phyloP scores from a whole-genome alignment of 2,888 invertebrate species.

The Sminthurides aquaticus region DNA sequence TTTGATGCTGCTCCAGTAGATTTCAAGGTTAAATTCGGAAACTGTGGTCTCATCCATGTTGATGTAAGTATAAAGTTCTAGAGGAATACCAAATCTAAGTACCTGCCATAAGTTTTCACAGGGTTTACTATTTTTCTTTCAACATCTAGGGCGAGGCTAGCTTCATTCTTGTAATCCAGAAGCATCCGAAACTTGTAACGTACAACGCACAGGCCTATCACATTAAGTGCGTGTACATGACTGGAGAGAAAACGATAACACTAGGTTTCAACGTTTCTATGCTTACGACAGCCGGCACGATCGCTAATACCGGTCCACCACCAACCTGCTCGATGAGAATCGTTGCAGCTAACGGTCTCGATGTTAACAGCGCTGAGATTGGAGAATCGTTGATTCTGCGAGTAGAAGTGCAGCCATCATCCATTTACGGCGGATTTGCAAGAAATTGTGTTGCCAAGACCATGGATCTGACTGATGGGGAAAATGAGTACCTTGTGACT shows the following conservation, averaged over 20 bases:
- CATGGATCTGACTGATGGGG: slow-evolving; percentile 69
- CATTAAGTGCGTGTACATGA: slow-evolving; percentile 90
- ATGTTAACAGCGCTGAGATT: slow-evolving; percentile 84
- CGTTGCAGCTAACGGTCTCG: slow-evolving; percentile 74
- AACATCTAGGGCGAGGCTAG: slow-evolving; percentile 69
- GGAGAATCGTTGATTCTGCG: slow-evolving; percentile 80
- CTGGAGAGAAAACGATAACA: slow-evolving; percentile 84
- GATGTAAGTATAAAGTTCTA: slow-evolving; percentile 66
- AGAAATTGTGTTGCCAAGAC: slow-evolving; percentile 89
- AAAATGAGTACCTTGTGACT: slow-evolving; percentile 85
- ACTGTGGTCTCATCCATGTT: slow-evolving; percentile 81
- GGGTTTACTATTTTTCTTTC: no score
- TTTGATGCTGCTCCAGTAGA: slow-evolving; percentile 65
- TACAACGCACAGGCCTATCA: slow-evolving; percentile 93
- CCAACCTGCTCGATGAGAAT: slow-evolving; percentile 88
- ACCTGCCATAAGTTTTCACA: no score
- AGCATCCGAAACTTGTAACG: slow-evolving; percentile 90
- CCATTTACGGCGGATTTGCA: slow-evolving; percentile 89
- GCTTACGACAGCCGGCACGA: slow-evolving; percentile 89
- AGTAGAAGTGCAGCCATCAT: slow-evolving; percentile 73
- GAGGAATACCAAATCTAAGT: background rate
- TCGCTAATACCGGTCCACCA: slow-evolving; percentile 89
- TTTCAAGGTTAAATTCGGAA: slow-evolving; percentile 83
- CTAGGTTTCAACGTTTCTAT: slow-evolving; percentile 90
- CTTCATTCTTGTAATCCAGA: slow-evolving; percentile 89